Base-by-base conservation (phyloP, 1,140 invertebrate species). In the Aradophagus sp. region DNA sequence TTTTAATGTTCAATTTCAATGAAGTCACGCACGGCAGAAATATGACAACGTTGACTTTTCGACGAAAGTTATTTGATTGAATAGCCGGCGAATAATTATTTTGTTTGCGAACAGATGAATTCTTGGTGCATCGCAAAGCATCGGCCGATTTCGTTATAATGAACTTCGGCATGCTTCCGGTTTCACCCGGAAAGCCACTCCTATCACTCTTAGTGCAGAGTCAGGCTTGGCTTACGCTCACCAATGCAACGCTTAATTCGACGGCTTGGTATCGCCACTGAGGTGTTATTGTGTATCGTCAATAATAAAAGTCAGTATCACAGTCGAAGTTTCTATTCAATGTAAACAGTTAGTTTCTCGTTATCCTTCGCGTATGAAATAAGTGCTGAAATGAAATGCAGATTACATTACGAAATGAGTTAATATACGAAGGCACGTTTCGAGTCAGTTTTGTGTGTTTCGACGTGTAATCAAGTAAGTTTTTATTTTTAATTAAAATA, bases 181-280 rank as follows among this genome's bases (percentile, higher is more conserved):
- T 74, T 76, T 73, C 67, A 80, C 72, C 83, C 82, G 81, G 82
- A 84, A 84, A 78, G 79, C 81, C 83, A 76, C 82, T 78, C 83
- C 81, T 78, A 78, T 77, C 75, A 61, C 59, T 73, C 70, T 74
- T 75, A 48, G 59, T 67, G 72, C 79, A 44, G 38, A 69, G 59
- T 75, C 53, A 73, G 61, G 53, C 74, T 69, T 76, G 62, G 73
- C 74, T 67, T 77, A 80, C 73, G 76, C 74, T 68, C 48, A 50
- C 72, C 53, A 74, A 68, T 73, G 62, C 53, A 29, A 58, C 44
- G 48, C 62, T 69, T 62, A 75, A 77, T 77, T 77, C 75, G 70
- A 75, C 26, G 17, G 36, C 59, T 69, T 11, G 41, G 53, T 55
- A 36, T 45, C 52, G 38, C 42, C 67, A 34, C 44, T 50, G 52